phyloP scores from a whole-genome alignment of 2,797 vertebrate genomes.

The Pterois miles region DNA sequence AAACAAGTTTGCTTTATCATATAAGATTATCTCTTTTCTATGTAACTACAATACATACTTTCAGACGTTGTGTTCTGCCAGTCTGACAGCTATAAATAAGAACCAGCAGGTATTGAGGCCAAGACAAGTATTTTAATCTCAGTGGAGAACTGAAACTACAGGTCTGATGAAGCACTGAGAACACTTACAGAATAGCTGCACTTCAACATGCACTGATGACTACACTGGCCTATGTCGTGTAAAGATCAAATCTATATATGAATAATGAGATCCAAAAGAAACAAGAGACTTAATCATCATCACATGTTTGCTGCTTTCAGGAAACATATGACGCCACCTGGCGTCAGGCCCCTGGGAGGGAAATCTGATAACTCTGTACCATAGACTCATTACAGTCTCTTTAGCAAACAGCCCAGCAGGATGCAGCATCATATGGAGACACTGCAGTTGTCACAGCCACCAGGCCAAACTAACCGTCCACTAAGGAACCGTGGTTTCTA shows the following conservation, averaged over 20 bases:
- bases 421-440: not conserved
- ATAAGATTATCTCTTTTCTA: not conserved
- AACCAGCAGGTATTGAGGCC: not conserved
- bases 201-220: not conserved
- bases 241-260: not conserved
- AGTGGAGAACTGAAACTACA: not conserved
- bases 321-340: conserved; percentile 30
- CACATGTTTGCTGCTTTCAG: conserved; percentile 10
- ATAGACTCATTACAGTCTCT: conserved; percentile 9
- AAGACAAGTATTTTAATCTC: conserved; percentile 4
- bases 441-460: conserved; percentile 10
- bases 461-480: not conserved
- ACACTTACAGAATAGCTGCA: not conserved
- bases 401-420: not conserved
- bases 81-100: not conserved
- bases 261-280: not conserved
- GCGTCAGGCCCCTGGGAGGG: not conserved
- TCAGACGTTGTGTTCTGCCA: not conserved
- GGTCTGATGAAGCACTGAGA: not conserved
- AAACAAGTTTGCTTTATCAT: not conserved
- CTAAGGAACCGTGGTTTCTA: not conserved
- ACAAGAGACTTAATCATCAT: not conserved
- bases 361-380: conserved; percentile 12
- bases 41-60: not conserved
- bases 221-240: not conserved